Evolutionary conservation across 2,113 vertebrate species (phyloP).

Genomic region (Microcebus murinus): DNA sequence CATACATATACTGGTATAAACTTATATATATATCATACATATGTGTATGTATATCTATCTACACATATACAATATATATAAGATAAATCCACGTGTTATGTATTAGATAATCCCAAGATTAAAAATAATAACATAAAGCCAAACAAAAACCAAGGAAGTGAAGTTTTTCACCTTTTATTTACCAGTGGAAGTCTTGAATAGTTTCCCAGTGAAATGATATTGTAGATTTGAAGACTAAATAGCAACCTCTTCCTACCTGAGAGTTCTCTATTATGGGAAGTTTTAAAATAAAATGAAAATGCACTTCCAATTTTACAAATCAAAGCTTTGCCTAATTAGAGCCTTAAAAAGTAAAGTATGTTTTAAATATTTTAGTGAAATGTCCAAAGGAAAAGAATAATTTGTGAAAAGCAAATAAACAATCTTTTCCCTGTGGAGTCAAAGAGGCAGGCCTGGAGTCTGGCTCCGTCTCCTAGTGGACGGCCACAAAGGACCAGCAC

Average conservation of each 20-base stretch:
- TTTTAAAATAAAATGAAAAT: neutral
- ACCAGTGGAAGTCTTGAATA: neutral
- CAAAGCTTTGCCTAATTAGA: neutral
- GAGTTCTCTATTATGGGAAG: neutral
- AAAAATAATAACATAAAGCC: neutral
- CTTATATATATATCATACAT: too few species aligned
- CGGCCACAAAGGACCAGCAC: rapidly evolving
- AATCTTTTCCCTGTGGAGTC: neutral
- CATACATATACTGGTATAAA: too few species aligned
- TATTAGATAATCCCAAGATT: neutral
- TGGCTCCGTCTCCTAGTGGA: rapidly evolving
- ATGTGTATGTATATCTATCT: too few species aligned
- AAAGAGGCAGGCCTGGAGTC: neutral
- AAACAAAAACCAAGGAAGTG: neutral
- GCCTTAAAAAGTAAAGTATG: neutral
- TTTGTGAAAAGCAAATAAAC: neutral
- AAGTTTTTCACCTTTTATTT: neutral
- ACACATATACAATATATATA: neutral
- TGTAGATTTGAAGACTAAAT: neutral
- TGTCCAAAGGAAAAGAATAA: neutral
- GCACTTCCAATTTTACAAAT: neutral
- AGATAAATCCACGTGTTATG: neutral
- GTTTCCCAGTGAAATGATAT: neutral
- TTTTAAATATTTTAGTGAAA: neutral
- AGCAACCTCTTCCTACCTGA: neutral